A percentile compares a stretch with the other conserved stretches of the same genome.
These are phyloP conservation scores for Nesogale talazaci DNA, from an alignment of 2,113 vertebrate genomes.

Conservation along the genomic window DNA sequence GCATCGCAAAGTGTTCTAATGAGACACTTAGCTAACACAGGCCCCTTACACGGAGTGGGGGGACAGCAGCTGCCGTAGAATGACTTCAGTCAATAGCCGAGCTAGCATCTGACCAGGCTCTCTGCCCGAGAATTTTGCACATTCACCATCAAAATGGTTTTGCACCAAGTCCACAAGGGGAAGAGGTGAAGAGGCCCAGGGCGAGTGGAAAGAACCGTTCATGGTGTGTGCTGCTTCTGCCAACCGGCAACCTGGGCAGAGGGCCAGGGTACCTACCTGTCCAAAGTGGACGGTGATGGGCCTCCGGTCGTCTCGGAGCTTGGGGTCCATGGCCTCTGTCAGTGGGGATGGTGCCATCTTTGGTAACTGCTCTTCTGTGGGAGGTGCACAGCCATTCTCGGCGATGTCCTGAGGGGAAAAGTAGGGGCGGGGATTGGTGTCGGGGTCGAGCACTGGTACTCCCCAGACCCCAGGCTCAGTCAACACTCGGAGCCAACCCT, in stretches of 20 bases:
- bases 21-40: constrained; percentile 80
- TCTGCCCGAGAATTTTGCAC: constrained; percentile 40
- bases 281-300: constrained; percentile 96
- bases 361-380: constrained; percentile 85
- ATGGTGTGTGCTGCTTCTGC: not conserved
- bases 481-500: not conserved
- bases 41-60: constrained; percentile 69
- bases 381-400: constrained; percentile 91
- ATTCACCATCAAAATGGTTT: constrained; percentile 50
- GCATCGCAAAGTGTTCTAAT: constrained; percentile 83
- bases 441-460: not conserved
- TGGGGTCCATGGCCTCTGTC: constrained; percentile 87
- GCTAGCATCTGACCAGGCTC: constrained; percentile 40
- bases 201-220: not conserved
- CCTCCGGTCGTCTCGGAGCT: constrained; percentile 88
- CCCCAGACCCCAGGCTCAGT: not conserved
- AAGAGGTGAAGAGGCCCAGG: not conserved
- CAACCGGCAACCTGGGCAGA: accelerated
- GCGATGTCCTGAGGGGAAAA: constrained; percentile 90
- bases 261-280: constrained; percentile 87
- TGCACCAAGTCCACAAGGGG: constrained; percentile 20
- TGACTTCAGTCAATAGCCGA: constrained; percentile 49
- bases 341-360: constrained; percentile 79
- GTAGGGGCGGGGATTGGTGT: constrained; percentile 36
- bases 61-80: constrained; percentile 54